Percentiles rank a stretch among this genome's conserved stretches.
These are phyloP conservation scores for Helicolenus hilgendorfi DNA, from an alignment of 2,797 vertebrate species.

Conservation along the genomic window DNA sequence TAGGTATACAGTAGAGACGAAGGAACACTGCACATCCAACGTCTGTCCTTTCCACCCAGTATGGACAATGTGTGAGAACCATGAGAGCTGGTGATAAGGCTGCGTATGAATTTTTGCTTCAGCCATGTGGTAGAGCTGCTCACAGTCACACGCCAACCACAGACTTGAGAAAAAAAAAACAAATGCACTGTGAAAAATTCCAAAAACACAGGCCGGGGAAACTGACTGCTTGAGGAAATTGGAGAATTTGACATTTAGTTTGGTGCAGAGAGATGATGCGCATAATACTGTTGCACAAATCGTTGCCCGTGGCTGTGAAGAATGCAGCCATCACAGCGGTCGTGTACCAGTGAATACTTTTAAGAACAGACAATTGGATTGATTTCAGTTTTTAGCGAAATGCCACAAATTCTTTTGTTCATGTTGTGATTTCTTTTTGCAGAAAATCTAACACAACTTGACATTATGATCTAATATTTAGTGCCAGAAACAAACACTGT, in stretches of 20 bases:
- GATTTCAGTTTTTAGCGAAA: constrained; percentile 29
- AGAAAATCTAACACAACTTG: constrained; percentile 10
- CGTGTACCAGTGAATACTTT: constrained; percentile 3
- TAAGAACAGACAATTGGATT: constrained; percentile 29
- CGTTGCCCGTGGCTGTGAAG: constrained; percentile 30
- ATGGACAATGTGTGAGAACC: constrained; percentile 44
- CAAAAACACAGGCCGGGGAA: constrained; percentile 9
- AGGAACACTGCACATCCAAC: constrained; percentile 6
- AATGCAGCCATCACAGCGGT: constrained; percentile 18
- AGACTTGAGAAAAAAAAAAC: not conserved
- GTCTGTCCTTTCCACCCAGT: constrained; percentile 9
- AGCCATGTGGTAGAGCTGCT: constrained; percentile 30
- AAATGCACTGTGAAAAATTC: constrained; percentile 34
- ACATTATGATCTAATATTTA: constrained; percentile 34
- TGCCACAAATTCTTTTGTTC: not conserved
- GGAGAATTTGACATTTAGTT: constrained; percentile 42
- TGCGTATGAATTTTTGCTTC: constrained; percentile 38
- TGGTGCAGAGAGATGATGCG: constrained; percentile 39
- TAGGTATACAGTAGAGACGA: not conserved
- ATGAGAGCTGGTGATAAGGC: constrained; percentile 67
- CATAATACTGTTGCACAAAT: constrained; percentile 34
- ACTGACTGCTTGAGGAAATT: constrained; percentile 27
- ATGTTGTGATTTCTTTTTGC: not conserved
- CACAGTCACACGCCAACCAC: not conserved
- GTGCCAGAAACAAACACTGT: constrained; percentile 27